phyloP scores from a whole-genome alignment of 2,888 invertebrate genomes.

The Campoletis raptor region DNA sequence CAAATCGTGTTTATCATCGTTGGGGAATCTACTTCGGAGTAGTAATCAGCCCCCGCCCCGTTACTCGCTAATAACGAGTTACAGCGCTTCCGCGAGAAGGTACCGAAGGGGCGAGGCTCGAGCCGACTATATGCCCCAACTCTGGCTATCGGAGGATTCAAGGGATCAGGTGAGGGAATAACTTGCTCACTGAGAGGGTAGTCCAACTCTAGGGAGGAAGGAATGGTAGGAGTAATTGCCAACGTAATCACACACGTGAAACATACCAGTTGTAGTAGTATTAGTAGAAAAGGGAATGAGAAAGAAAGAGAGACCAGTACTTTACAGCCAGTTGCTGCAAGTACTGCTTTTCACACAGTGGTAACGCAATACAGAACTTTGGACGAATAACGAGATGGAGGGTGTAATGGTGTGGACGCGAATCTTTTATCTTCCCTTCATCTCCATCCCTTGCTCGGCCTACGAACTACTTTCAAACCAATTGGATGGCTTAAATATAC shows the following conservation, averaged over 20 bases:
- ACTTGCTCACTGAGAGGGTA: conserved; percentile 62
- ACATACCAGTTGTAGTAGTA: conserved; percentile 74
- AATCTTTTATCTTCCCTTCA: conserved; percentile 46
- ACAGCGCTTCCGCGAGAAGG: conserved; percentile 78
- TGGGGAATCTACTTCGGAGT: conserved; percentile 79
- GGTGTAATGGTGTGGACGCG: conserved; percentile 74
- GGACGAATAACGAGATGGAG: conserved; percentile 36
- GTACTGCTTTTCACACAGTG: conserved; percentile 46
- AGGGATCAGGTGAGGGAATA: conserved; percentile 52
- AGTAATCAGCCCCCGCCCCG: conserved; percentile 80
- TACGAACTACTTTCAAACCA: conserved; percentile 74
- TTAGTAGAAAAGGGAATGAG: conserved; percentile 16
- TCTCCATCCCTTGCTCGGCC: conserved; percentile 51
- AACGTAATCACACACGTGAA: conserved; percentile 83
- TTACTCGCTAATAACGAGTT: conserved; percentile 82
- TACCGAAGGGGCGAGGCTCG: conserved; percentile 69
- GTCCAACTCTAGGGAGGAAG: conserved; percentile 64
- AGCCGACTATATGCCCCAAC: conserved; percentile 47
- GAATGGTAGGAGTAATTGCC: conserved; percentile 81
- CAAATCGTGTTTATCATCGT: conserved; percentile 80
- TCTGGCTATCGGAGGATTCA: conserved; percentile 62
- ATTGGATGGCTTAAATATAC: conserved; percentile 74
- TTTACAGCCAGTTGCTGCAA: conserved; percentile 35
- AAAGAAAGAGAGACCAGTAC: conserved; percentile 51
- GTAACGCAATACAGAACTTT: conserved; percentile 20